Conservation (phyloP, 2,113 vertebrate genomes). For the Galbula dea region DNA sequence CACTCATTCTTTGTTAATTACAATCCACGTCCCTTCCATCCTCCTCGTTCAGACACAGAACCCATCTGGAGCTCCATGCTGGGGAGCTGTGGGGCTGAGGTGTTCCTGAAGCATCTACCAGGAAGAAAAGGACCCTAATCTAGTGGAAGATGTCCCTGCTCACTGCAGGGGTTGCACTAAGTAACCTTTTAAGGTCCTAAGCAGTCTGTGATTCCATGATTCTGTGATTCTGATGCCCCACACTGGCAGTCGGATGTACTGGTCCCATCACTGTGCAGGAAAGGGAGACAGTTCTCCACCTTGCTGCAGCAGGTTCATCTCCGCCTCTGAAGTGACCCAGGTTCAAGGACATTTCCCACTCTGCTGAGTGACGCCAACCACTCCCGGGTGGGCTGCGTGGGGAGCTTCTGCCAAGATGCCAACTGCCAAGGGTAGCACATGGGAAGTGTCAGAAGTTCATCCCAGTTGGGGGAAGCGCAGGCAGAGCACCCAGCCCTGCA, state of each 20-base stretch:
- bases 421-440: background rate
- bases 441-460: too few species aligned
- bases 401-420: background rate
- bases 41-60: background rate
- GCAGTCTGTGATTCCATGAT: background rate
- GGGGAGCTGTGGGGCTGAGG: background rate
- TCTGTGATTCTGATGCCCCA: background rate
- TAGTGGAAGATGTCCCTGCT: background rate
- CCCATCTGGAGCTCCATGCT: rapidly evolving
- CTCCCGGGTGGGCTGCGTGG: background rate
- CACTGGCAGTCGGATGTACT: background rate
- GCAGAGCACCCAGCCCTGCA: background rate
- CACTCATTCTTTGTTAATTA: background rate
- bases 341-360: background rate
- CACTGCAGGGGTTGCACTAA: background rate
- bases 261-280: background rate
- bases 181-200: background rate
- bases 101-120: conserved; percentile 55
- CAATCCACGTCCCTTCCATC: background rate
- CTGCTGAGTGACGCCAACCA: background rate
- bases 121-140: conserved; percentile 5
- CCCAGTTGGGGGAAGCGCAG: background rate
- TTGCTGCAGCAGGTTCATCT: background rate
- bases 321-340: background rate
- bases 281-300: background rate